phyloP scores from a whole-genome alignment of 2,113 vertebrate genomes.

The Lates calcarifer region DNA sequence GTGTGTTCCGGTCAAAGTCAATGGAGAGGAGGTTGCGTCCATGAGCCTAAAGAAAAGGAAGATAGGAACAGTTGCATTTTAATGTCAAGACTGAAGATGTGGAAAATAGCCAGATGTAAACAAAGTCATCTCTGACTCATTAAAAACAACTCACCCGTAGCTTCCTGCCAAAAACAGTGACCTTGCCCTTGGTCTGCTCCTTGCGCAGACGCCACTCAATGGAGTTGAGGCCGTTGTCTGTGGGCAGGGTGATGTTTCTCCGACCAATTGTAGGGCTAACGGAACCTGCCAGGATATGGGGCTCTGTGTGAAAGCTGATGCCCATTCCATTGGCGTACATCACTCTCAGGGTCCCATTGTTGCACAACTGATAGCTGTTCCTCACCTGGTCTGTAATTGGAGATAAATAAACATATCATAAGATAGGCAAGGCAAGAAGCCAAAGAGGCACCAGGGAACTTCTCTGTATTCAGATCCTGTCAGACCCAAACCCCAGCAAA shows the following conservation, averaged over 20 bases:
- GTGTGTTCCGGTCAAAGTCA: slow-evolving; percentile 97
- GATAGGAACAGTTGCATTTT: not conserved
- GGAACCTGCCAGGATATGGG: slow-evolving; percentile 96
- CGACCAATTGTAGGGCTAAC: slow-evolving; percentile 97
- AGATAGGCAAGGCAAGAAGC: not conserved
- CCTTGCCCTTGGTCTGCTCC: slow-evolving; percentile 97
- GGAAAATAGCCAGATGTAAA: not conserved
- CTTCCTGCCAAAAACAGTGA: slow-evolving; percentile 98
- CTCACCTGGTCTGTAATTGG: slow-evolving; percentile 94
- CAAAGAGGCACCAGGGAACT: slow-evolving; percentile 3
- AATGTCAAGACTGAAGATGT: not conserved
- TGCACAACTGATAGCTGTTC: slow-evolving; percentile 99
- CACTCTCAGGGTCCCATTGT: slow-evolving; percentile 96
- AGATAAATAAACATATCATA: slow-evolving; percentile 10
- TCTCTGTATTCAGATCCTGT: not conserved
- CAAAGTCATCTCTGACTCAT: not conserved
- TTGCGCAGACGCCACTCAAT: slow-evolving; percentile 99
- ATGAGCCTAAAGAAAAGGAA: slow-evolving; percentile 87
- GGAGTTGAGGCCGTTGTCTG: slow-evolving; percentile 98
- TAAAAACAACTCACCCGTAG: slow-evolving; percentile 89
- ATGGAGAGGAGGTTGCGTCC: slow-evolving; percentile 97
- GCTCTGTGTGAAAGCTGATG: slow-evolving; percentile 99
- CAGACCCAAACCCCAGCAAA: not conserved
- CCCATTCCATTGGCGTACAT: slow-evolving; percentile 99
- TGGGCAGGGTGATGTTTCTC: slow-evolving; percentile 97